Percentiles rank a stretch among this genome's conserved stretches.
Evolutionary conservation across 1,140 invertebrate genomes (phyloP).

Genomic region (Monochamus saltuarius): DNA sequence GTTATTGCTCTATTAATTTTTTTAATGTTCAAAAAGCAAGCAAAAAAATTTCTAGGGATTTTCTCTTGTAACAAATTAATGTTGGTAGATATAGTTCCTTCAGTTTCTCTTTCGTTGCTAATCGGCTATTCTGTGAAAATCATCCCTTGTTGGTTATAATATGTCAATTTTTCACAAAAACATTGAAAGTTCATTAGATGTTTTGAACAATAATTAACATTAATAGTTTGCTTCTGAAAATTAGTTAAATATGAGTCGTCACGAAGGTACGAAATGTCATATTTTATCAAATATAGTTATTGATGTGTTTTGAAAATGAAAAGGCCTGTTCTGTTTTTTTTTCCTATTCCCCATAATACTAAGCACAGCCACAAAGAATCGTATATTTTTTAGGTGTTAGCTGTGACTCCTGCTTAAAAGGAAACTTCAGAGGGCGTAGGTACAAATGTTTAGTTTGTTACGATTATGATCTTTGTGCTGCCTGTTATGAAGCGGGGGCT

Average conservation of each 20-base stretch:
- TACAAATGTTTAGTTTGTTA: slow-evolving; percentile 99
- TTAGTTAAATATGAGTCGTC: slow-evolving; percentile 33
- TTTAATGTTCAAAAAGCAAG: too few species aligned
- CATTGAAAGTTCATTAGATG: neutral
- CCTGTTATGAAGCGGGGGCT: slow-evolving; percentile 92
- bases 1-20: too few species aligned
- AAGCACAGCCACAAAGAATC: neutral
- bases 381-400: slow-evolving; percentile 77
- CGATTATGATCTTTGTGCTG: slow-evolving; percentile 97
- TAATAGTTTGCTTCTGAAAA: neutral
- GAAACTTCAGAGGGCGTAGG: slow-evolving; percentile 93
- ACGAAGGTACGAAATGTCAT: slow-evolving; percentile 32
- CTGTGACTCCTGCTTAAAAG: slow-evolving; percentile 98
- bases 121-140: too few species aligned
- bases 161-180: slow-evolving; percentile 8
- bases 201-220: neutral
- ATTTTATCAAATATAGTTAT: neutral
- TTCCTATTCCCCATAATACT: neutral
- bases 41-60: too few species aligned
- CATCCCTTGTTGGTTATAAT: neutral
- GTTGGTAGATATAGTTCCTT: too few species aligned
- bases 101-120: too few species aligned
- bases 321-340: neutral
- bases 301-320: slow-evolving; percentile 3
- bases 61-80: too few species aligned